Evolutionary conservation across 2,888 invertebrate genomes (phyloP).

Genomic region (Caenorhabditis angaria): DNA sequence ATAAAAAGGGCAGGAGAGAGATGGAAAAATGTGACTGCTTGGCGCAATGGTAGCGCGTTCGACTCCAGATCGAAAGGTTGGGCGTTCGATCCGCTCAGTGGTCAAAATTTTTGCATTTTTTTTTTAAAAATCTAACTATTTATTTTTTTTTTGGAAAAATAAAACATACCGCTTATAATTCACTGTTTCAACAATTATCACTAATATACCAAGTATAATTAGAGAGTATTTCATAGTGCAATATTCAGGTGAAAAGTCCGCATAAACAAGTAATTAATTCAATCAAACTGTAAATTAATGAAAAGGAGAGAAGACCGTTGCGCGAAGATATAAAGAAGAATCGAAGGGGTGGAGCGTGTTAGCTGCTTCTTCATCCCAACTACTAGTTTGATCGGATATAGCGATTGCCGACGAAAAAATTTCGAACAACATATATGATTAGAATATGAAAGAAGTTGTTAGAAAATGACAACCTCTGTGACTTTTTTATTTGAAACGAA

Average conservation of each 20-base stretch:
- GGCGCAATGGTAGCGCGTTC: slow-evolving; percentile 62
- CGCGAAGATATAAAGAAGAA: slow-evolving; percentile 18
- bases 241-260: slow-evolving; percentile 32
- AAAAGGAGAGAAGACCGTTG: not conserved
- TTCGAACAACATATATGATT: slow-evolving; percentile 2
- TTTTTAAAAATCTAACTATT: not conserved
- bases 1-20: not conserved
- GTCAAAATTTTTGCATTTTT: slow-evolving; percentile 34
- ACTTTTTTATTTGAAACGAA: slow-evolving; percentile 22
- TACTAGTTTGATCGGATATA: slow-evolving; percentile 44
- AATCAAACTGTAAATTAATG: slow-evolving; percentile 14
- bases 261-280: slow-evolving; percentile 30
- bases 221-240: slow-evolving; percentile 15
- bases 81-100: slow-evolving; percentile 59
- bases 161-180: not conserved
- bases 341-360: slow-evolving; percentile 21
- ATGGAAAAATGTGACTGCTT: slow-evolving; percentile 32
- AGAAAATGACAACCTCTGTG: slow-evolving; percentile 32
- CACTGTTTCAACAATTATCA: not conserved
- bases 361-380: slow-evolving; percentile 10
- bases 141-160: too few relatives aligned
- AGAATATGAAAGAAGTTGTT: not conserved
- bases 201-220: not conserved
- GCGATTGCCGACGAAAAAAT: slow-evolving; percentile 23
- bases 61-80: slow-evolving; percentile 61